Conservation (phyloP, 2,113 vertebrate species). For the Rhinichthys klamathensis region DNA sequence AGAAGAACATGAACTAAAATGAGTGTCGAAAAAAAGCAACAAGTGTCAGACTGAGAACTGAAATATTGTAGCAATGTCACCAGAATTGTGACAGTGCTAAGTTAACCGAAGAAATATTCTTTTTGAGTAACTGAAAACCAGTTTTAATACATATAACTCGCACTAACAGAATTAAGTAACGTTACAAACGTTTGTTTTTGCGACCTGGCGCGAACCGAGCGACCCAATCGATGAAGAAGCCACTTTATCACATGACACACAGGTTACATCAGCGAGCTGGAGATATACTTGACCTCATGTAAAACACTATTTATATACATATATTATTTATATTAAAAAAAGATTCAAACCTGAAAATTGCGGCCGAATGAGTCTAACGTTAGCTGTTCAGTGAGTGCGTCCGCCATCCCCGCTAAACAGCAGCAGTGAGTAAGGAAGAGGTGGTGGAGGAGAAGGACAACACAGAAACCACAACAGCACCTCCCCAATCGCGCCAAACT, state of each 20-base stretch:
- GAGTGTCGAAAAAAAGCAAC: neutral
- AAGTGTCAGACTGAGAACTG: neutral
- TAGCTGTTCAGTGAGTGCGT: conserved; percentile 16
- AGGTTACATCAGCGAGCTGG: neutral
- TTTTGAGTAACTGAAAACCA: neutral
- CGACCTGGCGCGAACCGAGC: neutral
- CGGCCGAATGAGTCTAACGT: conserved; percentile 12
- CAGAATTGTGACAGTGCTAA: neutral
- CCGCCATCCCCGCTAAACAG: neutral
- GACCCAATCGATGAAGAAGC: neutral
- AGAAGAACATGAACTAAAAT: neutral
- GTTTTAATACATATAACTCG: neutral
- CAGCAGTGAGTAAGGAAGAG: neutral
- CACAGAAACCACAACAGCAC: neutral
- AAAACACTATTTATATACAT: neutral
- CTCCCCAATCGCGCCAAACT: neutral
- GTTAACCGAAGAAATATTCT: neutral
- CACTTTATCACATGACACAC: neutral
- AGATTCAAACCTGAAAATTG: conserved; percentile 51
- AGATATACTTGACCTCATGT: neutral
- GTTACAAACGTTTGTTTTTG: neutral
- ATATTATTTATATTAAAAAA: neutral
- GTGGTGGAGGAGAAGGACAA: neutral
- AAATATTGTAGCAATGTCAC: neutral
- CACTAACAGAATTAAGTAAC: neutral